Percentiles rank a stretch among this genome's conserved stretches.
These are phyloP conservation scores for Amyelois transitella DNA, from an alignment of 1,140 invertebrate species.

Conservation along the genomic window DNA sequence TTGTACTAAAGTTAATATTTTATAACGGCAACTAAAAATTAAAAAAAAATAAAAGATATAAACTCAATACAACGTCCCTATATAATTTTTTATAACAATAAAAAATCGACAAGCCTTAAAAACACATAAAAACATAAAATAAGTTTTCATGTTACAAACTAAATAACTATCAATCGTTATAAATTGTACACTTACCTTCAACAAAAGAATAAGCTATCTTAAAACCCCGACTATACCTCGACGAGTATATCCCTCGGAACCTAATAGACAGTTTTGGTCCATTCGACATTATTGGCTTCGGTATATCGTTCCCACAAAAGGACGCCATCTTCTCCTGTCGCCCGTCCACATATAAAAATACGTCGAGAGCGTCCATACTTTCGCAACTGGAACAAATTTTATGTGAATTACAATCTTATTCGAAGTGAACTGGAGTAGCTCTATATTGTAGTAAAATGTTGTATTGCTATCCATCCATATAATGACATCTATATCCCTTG, in stretches of 20 bases:
- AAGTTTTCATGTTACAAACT: too few species aligned
- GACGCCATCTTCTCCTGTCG: conserved; percentile 87
- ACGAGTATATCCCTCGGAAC: conserved; percentile 83
- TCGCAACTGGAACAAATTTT: conserved; percentile 81
- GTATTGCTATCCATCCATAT: too few species aligned
- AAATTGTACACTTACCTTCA: conserved; percentile 82
- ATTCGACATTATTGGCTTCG: conserved; percentile 92
- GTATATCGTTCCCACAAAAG: conserved; percentile 86
- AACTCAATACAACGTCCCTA: too few species aligned
- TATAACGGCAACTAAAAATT: not conserved
- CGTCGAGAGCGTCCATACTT: conserved; percentile 83
- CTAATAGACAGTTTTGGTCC: conserved; percentile 87
- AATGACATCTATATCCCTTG: too few species aligned
- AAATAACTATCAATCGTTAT: not conserved
- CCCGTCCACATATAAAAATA: conserved; percentile 86
- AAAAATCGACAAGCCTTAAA: too few species aligned
- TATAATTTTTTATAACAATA: too few species aligned
- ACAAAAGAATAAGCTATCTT: conserved; percentile 90
- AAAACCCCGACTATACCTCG: conserved; percentile 85
- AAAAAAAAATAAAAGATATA: too few species aligned
- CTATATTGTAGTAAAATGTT: too few species aligned
- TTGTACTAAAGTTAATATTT: too few species aligned
- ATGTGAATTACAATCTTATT: too few species aligned
- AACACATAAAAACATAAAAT: too few species aligned
- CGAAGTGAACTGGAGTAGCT: too few species aligned